Base-by-base conservation (phyloP, 1,140 invertebrate species). In the Phocides pigmalion region DNA sequence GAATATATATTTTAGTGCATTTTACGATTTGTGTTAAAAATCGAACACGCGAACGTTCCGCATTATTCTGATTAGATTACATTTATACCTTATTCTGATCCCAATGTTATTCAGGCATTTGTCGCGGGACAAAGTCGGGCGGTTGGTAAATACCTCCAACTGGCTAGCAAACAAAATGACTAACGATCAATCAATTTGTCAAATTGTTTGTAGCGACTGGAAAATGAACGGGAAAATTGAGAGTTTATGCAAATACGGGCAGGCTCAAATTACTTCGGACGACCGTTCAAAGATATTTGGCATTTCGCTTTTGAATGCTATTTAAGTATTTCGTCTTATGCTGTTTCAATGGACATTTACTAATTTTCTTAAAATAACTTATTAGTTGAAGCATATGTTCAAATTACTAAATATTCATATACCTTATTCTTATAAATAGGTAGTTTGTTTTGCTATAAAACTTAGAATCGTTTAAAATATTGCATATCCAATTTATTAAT, bases 161-260 rank as follows among this genome's bases (percentile, higher is more conserved):
- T 62, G 47, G 28, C 19, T 44, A 39, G 41, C 58, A 74, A 71
- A 71, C 68, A 74, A 70, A 77, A 68, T 62, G 62, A 65, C 46
- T 50, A 47, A 46, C 53, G 65, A 77, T 77, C 69, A 74, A 74
- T 77, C 69, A 72, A 72, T 69, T 70, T 69, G 67, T 77, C 72
- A 74, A 77, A 71, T 74, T 72, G 69, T 77, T 72, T 77, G 63
- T 68, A 66, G 64, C 56, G 46, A 66, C 47, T 58, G 56, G 58
- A 50, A 62, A 50, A 69, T 50, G 59, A 68, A 59, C 66, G 39
- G 56, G 66, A 65, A 66, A 73, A 76, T 71, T 66, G 62, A 41
- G 50, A 61, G 47, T 75, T 72, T 73, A 79, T 75, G 73, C 62
- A 76, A 77, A 75, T 74, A 62, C 47, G 20, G 73, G 12, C 25